Evolutionary conservation across 2,797 vertebrate species (phyloP).

Genomic region (Peromyscus aztecus): DNA sequence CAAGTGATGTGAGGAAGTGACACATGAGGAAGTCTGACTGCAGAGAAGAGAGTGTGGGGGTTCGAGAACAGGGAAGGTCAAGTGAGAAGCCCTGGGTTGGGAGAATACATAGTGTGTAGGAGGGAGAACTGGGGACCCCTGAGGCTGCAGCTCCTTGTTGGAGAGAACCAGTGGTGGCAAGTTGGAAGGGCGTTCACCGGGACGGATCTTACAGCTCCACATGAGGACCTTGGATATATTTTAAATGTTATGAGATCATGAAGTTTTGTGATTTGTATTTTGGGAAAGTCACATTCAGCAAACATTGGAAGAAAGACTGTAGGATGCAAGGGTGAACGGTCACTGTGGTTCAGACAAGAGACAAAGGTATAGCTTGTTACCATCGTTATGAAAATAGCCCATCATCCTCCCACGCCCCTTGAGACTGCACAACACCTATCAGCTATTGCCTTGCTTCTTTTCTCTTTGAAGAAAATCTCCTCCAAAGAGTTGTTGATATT

Average conservation of each 20-base stretch:
- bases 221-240: not conserved
- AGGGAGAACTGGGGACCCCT: not conserved
- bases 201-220: not conserved
- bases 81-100: accelerated
- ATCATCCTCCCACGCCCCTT: not conserved
- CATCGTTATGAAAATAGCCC: accelerated
- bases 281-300: not conserved
- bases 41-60: not conserved
- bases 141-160: not conserved
- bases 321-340: not conserved
- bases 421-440: too few relatives aligned
- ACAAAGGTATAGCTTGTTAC: accelerated
- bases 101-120: not conserved
- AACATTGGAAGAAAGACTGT: not conserved
- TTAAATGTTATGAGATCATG: not conserved
- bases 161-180: not conserved
- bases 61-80: not conserved
- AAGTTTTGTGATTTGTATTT: not conserved
- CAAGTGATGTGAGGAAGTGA: not conserved
- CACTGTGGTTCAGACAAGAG: not conserved
- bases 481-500: not conserved
- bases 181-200: not conserved
- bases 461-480: not conserved
- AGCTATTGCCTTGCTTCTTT: not conserved
- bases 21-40: not conserved